Percentiles rank a stretch among this genome's conserved stretches.
Conservation (phyloP, 2,888 invertebrate genomes). For the Xylota segnis region DNA sequence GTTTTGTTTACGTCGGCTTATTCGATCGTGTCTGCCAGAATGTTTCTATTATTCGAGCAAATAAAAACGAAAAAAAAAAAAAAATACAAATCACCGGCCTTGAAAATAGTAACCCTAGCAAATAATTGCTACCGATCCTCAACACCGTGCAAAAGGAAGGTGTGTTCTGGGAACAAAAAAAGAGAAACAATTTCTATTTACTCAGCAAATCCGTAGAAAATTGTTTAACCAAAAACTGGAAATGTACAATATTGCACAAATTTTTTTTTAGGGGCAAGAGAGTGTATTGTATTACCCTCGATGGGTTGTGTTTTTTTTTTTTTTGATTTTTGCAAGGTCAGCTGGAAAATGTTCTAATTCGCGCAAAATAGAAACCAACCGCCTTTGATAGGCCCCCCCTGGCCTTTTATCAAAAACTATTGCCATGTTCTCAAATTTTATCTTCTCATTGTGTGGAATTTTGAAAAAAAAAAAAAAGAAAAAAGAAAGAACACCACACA, state of each 20-base stretch:
- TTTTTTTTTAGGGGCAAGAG: slow-evolving; percentile 32
- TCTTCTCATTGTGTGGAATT: slow-evolving; percentile 33
- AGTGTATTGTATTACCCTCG: slow-evolving; percentile 50
- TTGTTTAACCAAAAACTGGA: slow-evolving; percentile 56
- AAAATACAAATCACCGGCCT: slow-evolving; percentile 19
- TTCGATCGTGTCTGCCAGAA: neutral
- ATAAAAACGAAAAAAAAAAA: too few species aligned
- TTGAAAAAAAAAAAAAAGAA: slow-evolving; percentile 6
- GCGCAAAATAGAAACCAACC: slow-evolving; percentile 52
- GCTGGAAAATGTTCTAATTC: slow-evolving; percentile 71
- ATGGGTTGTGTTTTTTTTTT: neutral
- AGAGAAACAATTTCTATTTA: slow-evolving; percentile 1
- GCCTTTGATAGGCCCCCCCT: neutral
- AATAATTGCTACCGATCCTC: slow-evolving; percentile 26
- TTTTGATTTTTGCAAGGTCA: slow-evolving; percentile 54
- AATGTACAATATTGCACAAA: slow-evolving; percentile 49
- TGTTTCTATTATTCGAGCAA: slow-evolving; percentile 23
- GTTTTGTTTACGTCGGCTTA: neutral
- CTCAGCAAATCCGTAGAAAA: slow-evolving; percentile 48
- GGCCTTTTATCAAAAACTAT: slow-evolving; percentile 62
- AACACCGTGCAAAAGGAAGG: slow-evolving; percentile 5
- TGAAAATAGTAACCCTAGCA: slow-evolving; percentile 37
- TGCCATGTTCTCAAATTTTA: slow-evolving; percentile 68
- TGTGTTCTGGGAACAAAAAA: slow-evolving; percentile 3
- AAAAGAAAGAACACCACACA: slow-evolving; percentile 14